Evolutionary conservation across 2,888 invertebrate genomes (phyloP).

Genomic region (Epinotia ramella): DNA sequence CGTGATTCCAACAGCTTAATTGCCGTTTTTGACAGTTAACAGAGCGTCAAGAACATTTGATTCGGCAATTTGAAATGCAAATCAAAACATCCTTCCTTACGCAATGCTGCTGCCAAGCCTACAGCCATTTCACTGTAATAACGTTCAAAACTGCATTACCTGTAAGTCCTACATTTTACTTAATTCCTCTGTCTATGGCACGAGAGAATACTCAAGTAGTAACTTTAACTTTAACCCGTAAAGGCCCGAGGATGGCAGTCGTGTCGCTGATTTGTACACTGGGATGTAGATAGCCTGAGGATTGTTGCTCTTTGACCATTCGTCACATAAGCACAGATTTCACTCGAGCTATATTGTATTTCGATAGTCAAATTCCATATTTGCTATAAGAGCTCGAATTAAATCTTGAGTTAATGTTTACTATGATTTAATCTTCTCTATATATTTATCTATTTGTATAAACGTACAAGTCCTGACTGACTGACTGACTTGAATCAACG

Average conservation of each 20-base stretch:
- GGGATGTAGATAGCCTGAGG: no score
- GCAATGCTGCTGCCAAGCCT: slow-evolving; percentile 3
- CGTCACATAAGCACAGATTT: no score
- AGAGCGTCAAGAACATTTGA: background rate
- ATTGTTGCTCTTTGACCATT: no score
- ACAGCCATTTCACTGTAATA: background rate
- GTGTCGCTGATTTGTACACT: background rate
- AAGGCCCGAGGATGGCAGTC: slow-evolving; percentile 16
- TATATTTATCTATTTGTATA: no score
- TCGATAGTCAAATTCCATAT: no score
- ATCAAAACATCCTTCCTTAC: background rate
- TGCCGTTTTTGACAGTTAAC: background rate
- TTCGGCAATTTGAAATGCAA: background rate
- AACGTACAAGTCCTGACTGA: no score
- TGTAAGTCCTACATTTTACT: background rate
- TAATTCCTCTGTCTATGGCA: background rate
- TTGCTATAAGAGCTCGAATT: no score
- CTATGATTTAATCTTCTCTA: no score
- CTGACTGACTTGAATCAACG: no score
- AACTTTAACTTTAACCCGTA: slow-evolving; percentile 5
- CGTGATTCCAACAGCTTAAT: background rate
- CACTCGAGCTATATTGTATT: no score
- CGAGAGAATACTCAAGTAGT: background rate
- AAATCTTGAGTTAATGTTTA: no score
- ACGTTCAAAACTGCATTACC: background rate